Evolutionary conservation across 2,113 vertebrate genomes (phyloP), one percentile per base, ranked within the genome.

Genomic region (Numida meleagris): DNA sequence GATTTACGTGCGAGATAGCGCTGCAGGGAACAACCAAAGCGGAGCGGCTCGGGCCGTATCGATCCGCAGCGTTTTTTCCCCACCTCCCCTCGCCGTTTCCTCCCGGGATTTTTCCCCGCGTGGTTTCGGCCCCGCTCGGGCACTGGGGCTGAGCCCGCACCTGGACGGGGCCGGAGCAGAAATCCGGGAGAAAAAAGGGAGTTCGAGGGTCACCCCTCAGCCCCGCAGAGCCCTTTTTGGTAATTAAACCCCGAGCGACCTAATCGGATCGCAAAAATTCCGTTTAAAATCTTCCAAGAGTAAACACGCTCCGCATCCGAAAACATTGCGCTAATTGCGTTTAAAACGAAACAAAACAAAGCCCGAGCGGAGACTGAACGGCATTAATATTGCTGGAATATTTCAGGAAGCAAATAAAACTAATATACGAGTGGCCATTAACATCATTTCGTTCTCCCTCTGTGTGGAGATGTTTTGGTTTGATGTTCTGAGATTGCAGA

Each of bases 341-440:
- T 89, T 87, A 65, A 89, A 94, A 48, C 80, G 58, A 90, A 94
- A 48, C 80, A 86, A 94, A 96, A 96, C 91, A 94, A 92, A 93
- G 85, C 42, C 74, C 7, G 55, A 45, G 53, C 36, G 15, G 50
- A 68, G 77, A 51, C 63, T 65, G 48, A 65, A 82, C 77, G 38
- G 53, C 80, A 66, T 93, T 93, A 93, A 93, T 83, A 63, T 38
- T 5, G 55, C 59, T 71, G 59, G 63, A 86, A 36, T 80, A 88
- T 71, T 95, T 93, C 85, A 91, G 89, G 81, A 92, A 94, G 91
- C 67, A 77, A 94, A 89, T 92, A 94, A 89, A 95, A 83, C 59
- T 91, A 93, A 94, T 91, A 93, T 81, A 85, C 21, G 82, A 93
- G 82, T 91, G 85, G 34, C 75, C 82, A 89, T 93, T 85, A 91